A percentile compares a stretch with the other conserved stretches of the same genome.
Evolutionary conservation across 2,888 invertebrate genomes (phyloP).

Genomic region (Lissocephala sabroskyi): DNA sequence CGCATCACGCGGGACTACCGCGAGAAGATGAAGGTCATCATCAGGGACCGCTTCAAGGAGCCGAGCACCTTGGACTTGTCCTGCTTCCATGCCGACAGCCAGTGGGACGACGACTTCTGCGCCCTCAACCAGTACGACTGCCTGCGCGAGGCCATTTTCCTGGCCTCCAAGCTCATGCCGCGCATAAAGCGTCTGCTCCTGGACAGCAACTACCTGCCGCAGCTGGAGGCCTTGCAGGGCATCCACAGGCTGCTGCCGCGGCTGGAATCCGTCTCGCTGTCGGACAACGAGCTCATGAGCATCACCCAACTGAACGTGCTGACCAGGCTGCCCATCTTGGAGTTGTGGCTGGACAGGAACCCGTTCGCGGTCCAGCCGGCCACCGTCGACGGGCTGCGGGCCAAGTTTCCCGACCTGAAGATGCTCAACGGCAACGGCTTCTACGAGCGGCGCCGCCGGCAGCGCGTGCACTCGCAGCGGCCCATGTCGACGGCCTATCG

Average conservation of each 20-base stretch:
- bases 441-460: too few relatives aligned
- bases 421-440: constrained; percentile 19
- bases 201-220: constrained; percentile 32
- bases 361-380: constrained; percentile 17
- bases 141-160: constrained; percentile 17
- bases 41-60: constrained; percentile 24
- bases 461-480: too few relatives aligned
- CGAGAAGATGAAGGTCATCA: constrained; percentile 12
- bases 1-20: constrained; percentile 11
- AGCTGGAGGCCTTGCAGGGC: constrained; percentile 14
- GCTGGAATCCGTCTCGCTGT: constrained; percentile 26
- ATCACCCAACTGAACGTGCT: constrained; percentile 18
- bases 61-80: constrained; percentile 23
- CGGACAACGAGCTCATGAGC: constrained; percentile 18
- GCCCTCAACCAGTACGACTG: constrained; percentile 26
- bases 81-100: constrained; percentile 22
- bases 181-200: constrained; percentile 19
- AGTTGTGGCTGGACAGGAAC: constrained; percentile 22
- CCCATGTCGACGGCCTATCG: too few relatives aligned
- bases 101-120: constrained; percentile 27
- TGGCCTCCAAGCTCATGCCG: constrained; percentile 27
- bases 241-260: constrained; percentile 22
- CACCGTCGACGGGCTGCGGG: neutral
- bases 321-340: constrained; percentile 10
- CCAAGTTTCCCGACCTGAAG: constrained; percentile 20